Percentiles rank a stretch among this genome's conserved stretches.
phyloP scores from a whole-genome alignment of 2,797 vertebrate genomes.

The Sebastes steindachneri region DNA sequence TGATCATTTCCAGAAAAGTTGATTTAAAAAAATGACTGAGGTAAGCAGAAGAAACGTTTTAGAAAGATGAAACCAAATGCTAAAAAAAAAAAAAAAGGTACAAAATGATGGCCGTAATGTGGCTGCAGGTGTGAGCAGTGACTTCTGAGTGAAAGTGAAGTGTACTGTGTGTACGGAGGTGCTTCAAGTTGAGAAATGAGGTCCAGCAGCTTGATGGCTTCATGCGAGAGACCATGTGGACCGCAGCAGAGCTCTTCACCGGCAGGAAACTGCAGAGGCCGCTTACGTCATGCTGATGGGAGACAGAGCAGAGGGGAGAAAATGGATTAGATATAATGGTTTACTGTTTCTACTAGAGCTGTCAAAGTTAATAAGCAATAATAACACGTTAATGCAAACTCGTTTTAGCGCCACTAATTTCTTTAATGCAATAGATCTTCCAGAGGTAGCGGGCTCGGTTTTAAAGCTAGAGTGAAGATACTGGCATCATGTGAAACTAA shows the following conservation, averaged over 20 bases:
- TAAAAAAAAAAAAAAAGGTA: not conserved
- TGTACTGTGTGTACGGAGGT: not conserved
- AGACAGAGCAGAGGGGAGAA: not conserved
- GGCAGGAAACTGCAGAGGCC: not conserved
- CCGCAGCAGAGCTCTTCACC: not conserved
- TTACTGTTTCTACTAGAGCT: not conserved
- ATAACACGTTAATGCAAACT: no score
- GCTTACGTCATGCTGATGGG: conserved; percentile 62
- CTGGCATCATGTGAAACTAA: no score
- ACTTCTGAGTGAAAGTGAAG: not conserved
- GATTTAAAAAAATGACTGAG: not conserved
- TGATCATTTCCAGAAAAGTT: not conserved
- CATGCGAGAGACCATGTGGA: not conserved
- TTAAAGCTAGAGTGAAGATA: no score
- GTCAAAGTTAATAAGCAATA: no score
- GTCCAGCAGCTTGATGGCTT: conserved; percentile 14
- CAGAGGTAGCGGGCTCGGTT: no score
- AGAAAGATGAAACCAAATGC: not conserved
- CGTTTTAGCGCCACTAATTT: no score
- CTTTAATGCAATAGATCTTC: no score
- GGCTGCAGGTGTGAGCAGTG: not conserved
- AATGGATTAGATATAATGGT: not conserved
- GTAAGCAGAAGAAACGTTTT: not conserved
- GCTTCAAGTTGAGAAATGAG: not conserved
- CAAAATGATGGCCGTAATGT: not conserved